phyloP scores from a whole-genome alignment of 2,113 vertebrate species.

The Erinaceus europaeus region DNA sequence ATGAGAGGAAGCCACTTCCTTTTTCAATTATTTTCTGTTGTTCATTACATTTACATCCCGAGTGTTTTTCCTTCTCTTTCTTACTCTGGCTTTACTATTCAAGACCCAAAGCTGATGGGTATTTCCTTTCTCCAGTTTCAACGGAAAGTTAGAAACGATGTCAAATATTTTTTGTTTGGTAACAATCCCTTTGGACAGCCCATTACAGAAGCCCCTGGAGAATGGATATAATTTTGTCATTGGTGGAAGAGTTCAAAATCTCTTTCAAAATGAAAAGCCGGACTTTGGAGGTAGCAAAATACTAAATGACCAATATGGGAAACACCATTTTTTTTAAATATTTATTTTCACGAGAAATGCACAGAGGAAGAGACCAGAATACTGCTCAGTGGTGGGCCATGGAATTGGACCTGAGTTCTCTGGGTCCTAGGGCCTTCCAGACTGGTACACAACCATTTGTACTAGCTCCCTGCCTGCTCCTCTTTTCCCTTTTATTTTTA shows the following conservation, averaged over 20 bases:
- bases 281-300: not conserved
- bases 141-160: constrained; percentile 29
- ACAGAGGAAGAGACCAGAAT: no score
- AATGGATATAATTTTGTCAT: not conserved
- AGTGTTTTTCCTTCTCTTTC: constrained; percentile 37
- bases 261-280: constrained; percentile 9
- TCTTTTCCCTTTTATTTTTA: not conserved
- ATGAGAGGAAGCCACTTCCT: constrained; percentile 67
- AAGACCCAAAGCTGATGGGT: constrained; percentile 34
- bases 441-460: no score
- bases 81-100: constrained; percentile 18
- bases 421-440: no score
- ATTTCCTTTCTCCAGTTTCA: constrained; percentile 1
- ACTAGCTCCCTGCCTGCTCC: no score
- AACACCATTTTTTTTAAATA: not conserved
- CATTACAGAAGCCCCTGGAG: not conserved
- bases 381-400: no score
- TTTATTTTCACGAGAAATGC: no score
- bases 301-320: not conserved
- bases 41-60: constrained; percentile 56
- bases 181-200: not conserved
- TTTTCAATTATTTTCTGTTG: constrained; percentile 39
- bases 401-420: no score
- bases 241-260: not conserved
- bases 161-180: not conserved